These are phyloP conservation scores for Pogonomyrmex barbatus DNA, from an alignment of 1,140 invertebrate species.

Conservation along the genomic window DNA sequence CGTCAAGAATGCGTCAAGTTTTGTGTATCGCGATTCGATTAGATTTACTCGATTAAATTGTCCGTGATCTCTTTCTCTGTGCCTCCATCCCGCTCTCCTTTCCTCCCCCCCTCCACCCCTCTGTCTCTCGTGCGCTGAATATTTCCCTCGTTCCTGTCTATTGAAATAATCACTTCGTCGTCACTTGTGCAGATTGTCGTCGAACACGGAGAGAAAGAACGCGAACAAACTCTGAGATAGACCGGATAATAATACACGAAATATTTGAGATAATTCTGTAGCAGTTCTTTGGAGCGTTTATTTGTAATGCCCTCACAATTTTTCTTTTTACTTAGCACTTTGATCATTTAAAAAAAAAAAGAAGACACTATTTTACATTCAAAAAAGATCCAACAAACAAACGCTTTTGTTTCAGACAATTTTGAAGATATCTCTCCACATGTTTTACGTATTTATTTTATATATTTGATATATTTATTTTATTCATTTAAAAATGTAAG, in stretches of 20 bases:
- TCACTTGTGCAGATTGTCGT: not conserved
- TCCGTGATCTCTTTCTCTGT: not conserved
- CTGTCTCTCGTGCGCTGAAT: not conserved
- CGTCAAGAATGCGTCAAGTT: conserved; percentile 9
- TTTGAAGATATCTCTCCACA: not conserved
- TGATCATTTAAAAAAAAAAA: not conserved
- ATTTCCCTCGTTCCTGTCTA: not conserved
- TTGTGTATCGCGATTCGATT: conserved; percentile 35
- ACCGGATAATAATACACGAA: not conserved
- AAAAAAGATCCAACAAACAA: not conserved
- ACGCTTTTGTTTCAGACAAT: not conserved
- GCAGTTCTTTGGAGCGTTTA: not conserved
- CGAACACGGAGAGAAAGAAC: not conserved
- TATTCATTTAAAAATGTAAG: not conserved
- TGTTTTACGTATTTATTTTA: not conserved
- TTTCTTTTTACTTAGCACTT: not conserved
- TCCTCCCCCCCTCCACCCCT: not conserved
- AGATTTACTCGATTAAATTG: conserved; percentile 39
- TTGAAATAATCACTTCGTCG: not conserved
- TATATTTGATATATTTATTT: not conserved
- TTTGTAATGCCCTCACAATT: not conserved
- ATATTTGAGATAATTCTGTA: not conserved
- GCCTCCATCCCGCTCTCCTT: not conserved
- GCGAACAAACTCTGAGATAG: not conserved
- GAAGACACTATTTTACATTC: not conserved